Base-by-base conservation (phyloP, 2,797 vertebrate genomes). In the Gastrophryne carolinensis region DNA sequence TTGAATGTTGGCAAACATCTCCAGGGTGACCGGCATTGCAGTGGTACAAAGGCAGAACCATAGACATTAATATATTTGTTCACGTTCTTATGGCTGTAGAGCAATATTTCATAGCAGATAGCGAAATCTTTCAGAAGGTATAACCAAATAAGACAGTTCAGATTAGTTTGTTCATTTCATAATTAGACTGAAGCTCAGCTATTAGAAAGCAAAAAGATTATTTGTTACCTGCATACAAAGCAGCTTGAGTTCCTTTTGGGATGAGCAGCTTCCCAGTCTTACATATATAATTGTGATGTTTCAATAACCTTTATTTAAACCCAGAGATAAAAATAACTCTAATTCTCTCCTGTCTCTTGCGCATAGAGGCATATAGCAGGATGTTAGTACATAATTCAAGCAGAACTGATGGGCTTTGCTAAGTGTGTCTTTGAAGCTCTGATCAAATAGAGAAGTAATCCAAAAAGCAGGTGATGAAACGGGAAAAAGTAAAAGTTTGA, bases 331-430 rank as follows among this genome's bases (percentile, higher is more conserved):
- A 74, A 75, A 67, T 75, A 67, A 15, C 29, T n/a, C 19, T 57
- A 35, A 50, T 75, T 37, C 34, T 30, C 56, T 52, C 52, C 50
- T 81, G 82, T 68, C 79, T 79, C 78, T 72, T 74, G 75, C 78
- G 78, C 80, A 78, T 80, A 79, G 79, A 84, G 79, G 78, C 63
- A 60, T 79, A 78, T 78, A 70, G 86, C 89, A 90, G 91, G 89
- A 89, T 90, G 87, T 86, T 80, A 87, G 83, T 83, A 63, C 84
- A 87, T 87, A 87, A 87, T 86, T 86, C 86, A 87, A 79, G 82
- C 86, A 80, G 82, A 85, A 72, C 84, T 12, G 84, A 84, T 80
- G 86, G 81, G 79, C 82, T 79, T 79, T 80, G 69, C 82, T 79
- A 74, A 85, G 80, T 83, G 79, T 78, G 82, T 83, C 81, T 81